Evolutionary conservation across 2,797 vertebrate genomes (phyloP).

Genomic region (Discoglossus pictus): DNA sequence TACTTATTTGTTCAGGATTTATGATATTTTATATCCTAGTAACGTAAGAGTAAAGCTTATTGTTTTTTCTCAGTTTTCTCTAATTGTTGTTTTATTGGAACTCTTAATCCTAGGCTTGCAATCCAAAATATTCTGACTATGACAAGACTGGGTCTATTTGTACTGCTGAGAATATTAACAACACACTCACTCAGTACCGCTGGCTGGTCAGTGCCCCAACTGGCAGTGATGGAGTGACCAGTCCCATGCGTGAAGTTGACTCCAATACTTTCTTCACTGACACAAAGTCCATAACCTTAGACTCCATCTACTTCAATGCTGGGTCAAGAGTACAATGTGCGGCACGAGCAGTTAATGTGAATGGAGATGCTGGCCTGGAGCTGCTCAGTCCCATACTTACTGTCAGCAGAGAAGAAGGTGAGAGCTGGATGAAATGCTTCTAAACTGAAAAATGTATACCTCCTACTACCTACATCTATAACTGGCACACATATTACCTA

Average conservation of each 20-base stretch:
- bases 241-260: constrained; percentile 81
- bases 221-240: constrained; percentile 79
- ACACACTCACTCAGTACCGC: constrained; percentile 80
- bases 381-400: constrained; percentile 72
- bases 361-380: constrained; percentile 78
- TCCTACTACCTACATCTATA: too few species aligned
- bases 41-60: too few species aligned
- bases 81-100: neutral
- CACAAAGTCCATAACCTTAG: constrained; percentile 81
- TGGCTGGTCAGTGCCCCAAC: constrained; percentile 81
- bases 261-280: constrained; percentile 84
- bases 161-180: constrained; percentile 78
- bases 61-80: too few species aligned
- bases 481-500: too few species aligned
- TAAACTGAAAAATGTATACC: too few species aligned
- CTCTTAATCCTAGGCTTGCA: constrained; percentile 72
- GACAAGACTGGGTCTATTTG: constrained; percentile 86
- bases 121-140: constrained; percentile 83
- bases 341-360: constrained; percentile 75
- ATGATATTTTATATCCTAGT: too few species aligned
- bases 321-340: constrained; percentile 81
- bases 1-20: too few species aligned
- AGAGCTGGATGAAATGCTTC: too few species aligned
- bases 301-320: constrained; percentile 83
- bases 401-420: constrained; percentile 79